These are phyloP conservation scores for Pyrocoelia pectoralis DNA, from an alignment of 2,888 invertebrate species.

Conservation along the genomic window DNA sequence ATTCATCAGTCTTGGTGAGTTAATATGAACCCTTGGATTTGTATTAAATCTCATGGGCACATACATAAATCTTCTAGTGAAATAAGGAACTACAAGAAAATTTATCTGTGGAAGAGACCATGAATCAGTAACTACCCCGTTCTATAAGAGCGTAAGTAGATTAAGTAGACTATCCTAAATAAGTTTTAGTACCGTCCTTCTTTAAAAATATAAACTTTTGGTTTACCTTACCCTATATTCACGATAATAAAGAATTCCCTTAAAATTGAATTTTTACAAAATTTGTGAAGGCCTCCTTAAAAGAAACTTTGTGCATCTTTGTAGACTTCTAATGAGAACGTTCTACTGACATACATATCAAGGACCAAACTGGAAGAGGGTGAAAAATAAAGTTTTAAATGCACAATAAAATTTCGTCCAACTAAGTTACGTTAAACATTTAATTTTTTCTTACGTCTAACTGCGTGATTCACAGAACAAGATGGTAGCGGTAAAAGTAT, in stretches of 20 bases:
- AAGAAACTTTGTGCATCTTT: not conserved
- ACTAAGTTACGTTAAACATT: too few relatives aligned
- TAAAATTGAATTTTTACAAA: not conserved
- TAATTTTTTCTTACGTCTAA: too few relatives aligned
- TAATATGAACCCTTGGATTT: slow-evolving; percentile 36
- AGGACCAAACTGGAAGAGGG: too few relatives aligned
- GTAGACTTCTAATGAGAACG: not conserved
- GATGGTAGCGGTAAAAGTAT: too few relatives aligned
- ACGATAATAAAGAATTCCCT: not conserved
- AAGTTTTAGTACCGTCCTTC: not conserved
- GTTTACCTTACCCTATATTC: not conserved
- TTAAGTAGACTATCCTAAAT: slow-evolving; percentile 4
- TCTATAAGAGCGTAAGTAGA: slow-evolving; percentile 6
- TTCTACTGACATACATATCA: not conserved
- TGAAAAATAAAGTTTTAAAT: too few relatives aligned
- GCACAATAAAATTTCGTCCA: too few relatives aligned
- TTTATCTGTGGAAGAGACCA: slow-evolving; percentile 19
- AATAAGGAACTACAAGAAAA: slow-evolving; percentile 29
- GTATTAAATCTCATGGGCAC: slow-evolving; percentile 31
- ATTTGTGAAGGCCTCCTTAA: not conserved
- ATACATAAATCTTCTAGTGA: slow-evolving; percentile 25
- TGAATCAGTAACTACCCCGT: slow-evolving; percentile 7
- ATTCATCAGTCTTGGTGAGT: slow-evolving; percentile 40
- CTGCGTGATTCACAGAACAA: too few relatives aligned
- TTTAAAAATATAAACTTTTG: not conserved